Evolutionary conservation across 2,797 vertebrate genomes (phyloP), one percentile per base, ranked within the genome.

Genomic region (Chelon auratus): DNA sequence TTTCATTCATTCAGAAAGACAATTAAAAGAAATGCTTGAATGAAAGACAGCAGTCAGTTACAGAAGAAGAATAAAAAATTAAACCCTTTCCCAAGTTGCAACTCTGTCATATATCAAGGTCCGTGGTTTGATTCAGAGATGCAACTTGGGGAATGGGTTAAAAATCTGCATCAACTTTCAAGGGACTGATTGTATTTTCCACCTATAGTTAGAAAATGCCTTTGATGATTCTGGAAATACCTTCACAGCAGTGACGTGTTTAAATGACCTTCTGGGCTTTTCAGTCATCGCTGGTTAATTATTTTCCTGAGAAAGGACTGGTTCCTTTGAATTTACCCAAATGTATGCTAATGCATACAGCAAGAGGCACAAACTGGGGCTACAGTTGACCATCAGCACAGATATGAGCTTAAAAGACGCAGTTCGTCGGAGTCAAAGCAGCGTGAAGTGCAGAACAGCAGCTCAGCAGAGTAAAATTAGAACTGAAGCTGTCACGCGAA

Each of bases 391-490:
- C n/a, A 39, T 69, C 43, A 67, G 37, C 5, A 5, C 45, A 8
- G 5, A 45, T 22, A 2, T 47, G 11, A 22, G 40, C 13, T 14
- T 22, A 36, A n/a, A 7, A 50, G 18, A 5, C 9, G 18, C 15
- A 13, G 22, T 9, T 47, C 0, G 9, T 58, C 33, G 45, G 36
- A 57, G 10, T 15, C 4, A 26, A 24, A 54, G 36, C 42, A 42
- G 17, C 0, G 1, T 22, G 9, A 37, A 60, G 53, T 37, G 20
- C 13, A 48, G 45, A 48, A 20, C 26, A 9, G 52, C 52, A 15
- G 68, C 36, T 65, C 54, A 30, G 40, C 39, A 47, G 60, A 24
- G 17, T 45, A 62, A 57, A 62, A 45, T 30, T 59, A 17, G 30
- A 52, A 22, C 37, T n/a, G n/a, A 24, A 43, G 37, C 36, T 10